A percentile compares a stretch with the other conserved stretches of the same genome.
These are phyloP conservation scores for Capromys pilorides DNA, from an alignment of 2,797 vertebrate genomes.

Conservation along the genomic window DNA sequence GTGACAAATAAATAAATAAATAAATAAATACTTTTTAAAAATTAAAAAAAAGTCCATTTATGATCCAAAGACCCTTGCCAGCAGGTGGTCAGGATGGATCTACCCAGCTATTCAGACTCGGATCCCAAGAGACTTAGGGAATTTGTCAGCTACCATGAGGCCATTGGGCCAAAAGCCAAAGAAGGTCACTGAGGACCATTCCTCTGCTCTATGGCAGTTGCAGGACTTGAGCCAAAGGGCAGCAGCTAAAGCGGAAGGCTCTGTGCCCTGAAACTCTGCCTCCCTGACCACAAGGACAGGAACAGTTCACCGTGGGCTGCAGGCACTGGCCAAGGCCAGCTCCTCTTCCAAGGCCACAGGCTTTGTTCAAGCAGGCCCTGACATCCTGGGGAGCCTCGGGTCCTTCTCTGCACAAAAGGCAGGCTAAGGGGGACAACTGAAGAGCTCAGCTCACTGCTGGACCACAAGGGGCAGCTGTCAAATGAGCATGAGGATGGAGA, in stretches of 20 bases:
- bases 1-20: too few relatives aligned
- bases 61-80: not conserved
- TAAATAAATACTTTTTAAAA: too few relatives aligned
- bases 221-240: not conserved
- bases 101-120: not conserved
- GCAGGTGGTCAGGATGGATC: not conserved
- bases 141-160: not conserved
- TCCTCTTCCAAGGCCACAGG: accelerated
- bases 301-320: accelerated
- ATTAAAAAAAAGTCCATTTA: not conserved
- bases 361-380: not conserved
- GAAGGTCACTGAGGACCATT: not conserved
- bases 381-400: not conserved
- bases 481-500: not conserved
- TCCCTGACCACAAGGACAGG: not conserved
- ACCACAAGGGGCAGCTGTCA: not conserved
- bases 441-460: not conserved
- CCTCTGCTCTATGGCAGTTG: not conserved
- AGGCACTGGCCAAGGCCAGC: not conserved
- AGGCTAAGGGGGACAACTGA: not conserved
- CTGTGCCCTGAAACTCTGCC: accelerated
- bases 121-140: not conserved
- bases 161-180: not conserved
- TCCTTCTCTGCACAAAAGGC: not conserved
- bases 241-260: not conserved